Base-by-base conservation (phyloP, 2,888 invertebrate species). In the Chironomus tentans region DNA sequence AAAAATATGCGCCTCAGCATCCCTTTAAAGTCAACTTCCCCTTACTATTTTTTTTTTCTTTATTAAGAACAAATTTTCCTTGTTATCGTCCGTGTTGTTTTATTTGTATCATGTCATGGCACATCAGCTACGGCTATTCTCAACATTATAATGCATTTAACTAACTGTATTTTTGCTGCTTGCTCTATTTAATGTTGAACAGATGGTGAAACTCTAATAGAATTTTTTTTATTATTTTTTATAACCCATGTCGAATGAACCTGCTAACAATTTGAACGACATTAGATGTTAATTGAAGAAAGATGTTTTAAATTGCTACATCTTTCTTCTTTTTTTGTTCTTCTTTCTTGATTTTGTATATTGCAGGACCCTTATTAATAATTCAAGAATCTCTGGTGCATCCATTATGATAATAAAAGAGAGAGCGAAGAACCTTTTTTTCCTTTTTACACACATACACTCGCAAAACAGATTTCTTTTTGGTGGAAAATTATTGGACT, bases 321-420 rank as follows among this genome's bases (percentile, higher is more conserved):
- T 70, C 61, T 70, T 70, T 47, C 48, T 61, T 38, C 10, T 10
- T 38, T 38, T 38, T 38, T 10, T 38, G 10, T 56, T 56, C 56
- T 38, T 62, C 62, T 73, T 61, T 62, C 62, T 73, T 73, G n/a
- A 10, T 18, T 73, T 73, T 61, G 18, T 61, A 74, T 47, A 74
- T 74, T 74, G 74, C 74, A 74, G 74, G 74, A 74, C 74, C 74
- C 68, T 68, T 22, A 68, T 74, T 74, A 74, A 74, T 24, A 47
- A 38, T 74, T 74, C 68, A 74, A 21, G 72, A 74, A 10, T 28
- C 65, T 74, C 68, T 62, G 72, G 74, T 74, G 74, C 74, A 74
- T 74, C 74, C 74, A 74, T 74, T 74, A 74, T 74, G 74, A 74
- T 74, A 74, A 74, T 74, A 74, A 74, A 74, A 74, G 74, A 50